These are phyloP conservation scores for Chromoteleia sp. DNA, from an alignment of 2,888 invertebrate genomes.

Conservation along the genomic window DNA sequence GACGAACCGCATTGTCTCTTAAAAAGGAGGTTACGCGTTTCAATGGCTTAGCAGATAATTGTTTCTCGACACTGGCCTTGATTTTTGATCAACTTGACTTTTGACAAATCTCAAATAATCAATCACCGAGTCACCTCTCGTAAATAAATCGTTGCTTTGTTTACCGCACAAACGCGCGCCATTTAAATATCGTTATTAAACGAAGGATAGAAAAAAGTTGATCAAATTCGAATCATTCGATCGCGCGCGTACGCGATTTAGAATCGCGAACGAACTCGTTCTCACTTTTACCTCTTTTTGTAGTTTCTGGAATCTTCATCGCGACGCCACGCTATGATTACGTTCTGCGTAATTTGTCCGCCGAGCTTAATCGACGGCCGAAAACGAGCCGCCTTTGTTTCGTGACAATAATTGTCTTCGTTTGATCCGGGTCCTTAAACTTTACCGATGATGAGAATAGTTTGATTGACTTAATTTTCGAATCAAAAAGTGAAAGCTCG, in stretches of 20 bases:
- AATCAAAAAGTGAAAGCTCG: constrained; percentile 56
- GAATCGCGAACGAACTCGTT: no score
- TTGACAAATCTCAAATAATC: constrained; percentile 33
- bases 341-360: not conserved
- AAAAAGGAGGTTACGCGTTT: constrained; percentile 61
- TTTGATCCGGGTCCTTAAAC: constrained; percentile 39
- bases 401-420: constrained; percentile 17
- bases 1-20: constrained; percentile 56
- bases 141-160: not conserved
- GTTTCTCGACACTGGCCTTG: constrained; percentile 60
- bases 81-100: constrained; percentile 50
- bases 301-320: no score
- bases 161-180: not conserved
- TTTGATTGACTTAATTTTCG: constrained; percentile 48
- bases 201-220: not conserved
- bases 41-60: constrained; percentile 58
- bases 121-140: not conserved
- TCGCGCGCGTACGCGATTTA: no score
- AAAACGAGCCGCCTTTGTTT: not conserved
- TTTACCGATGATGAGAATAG: constrained; percentile 23
- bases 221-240: not conserved
- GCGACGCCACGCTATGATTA: not conserved
- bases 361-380: not conserved
- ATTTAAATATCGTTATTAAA: not conserved
- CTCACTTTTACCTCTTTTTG: no score